Conservation (phyloP, 2,797 vertebrate genomes). For the Brotogeris chrysoptera region DNA sequence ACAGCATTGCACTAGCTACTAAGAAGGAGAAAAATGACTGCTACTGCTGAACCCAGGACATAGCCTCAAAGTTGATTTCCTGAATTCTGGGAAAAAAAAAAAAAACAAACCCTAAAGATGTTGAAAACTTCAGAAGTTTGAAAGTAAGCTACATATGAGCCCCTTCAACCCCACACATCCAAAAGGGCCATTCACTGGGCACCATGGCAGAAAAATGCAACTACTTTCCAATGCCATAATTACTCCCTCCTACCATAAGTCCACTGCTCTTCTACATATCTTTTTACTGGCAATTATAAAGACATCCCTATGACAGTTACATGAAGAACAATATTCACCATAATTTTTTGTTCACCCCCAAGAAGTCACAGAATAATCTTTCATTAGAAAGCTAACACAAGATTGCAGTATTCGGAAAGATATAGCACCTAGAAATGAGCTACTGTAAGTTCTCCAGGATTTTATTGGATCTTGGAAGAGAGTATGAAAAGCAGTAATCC, state of each 20-base stretch:
- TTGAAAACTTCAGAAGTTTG: not conserved
- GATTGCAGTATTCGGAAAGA: fast-evolving
- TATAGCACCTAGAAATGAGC: not conserved
- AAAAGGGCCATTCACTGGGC: not conserved
- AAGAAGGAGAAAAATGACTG: too few relatives aligned
- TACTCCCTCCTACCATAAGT: not conserved
- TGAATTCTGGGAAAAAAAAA: not conserved
- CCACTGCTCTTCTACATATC: not conserved
- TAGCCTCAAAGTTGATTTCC: not conserved
- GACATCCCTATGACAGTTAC: not conserved
- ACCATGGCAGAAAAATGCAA: fast-evolving
- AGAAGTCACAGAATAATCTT: not conserved
- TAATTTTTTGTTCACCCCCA: not conserved
- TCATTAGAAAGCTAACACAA: not conserved
- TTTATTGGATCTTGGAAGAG: not conserved
- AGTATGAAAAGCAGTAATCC: not conserved
- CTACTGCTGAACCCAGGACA: too few relatives aligned
- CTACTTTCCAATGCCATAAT: not conserved
- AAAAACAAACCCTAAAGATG: fast-evolving
- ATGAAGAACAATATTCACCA: not conserved
- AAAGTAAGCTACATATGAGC: not conserved
- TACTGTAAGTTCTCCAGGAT: fast-evolving
- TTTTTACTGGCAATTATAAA: not conserved
- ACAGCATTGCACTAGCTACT: too few relatives aligned
- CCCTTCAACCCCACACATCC: not conserved